Evolutionary conservation across 2,113 vertebrate genomes (phyloP).

Genomic region (Mesocricetus auratus): DNA sequence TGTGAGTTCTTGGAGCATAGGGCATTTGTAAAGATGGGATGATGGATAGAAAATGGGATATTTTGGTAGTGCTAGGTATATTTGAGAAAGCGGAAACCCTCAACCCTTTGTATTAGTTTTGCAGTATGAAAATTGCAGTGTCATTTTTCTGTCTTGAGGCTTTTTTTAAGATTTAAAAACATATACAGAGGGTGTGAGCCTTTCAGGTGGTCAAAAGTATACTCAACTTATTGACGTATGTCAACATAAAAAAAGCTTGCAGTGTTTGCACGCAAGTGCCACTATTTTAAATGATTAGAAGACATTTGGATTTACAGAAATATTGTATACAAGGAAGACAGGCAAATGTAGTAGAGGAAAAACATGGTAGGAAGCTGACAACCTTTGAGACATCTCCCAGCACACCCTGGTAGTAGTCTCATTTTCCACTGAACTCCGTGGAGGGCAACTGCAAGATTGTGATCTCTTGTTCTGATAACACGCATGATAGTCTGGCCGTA

Average conservation of each 20-base stretch:
- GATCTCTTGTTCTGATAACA: conserved; percentile 60
- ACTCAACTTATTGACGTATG: background rate
- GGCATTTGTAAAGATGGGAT: background rate
- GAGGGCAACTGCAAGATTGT: background rate
- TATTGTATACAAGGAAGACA: background rate
- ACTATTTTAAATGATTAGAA: conserved; percentile 25
- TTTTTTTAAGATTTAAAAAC: conserved; percentile 52
- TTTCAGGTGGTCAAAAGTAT: background rate
- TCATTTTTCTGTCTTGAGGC: conserved; percentile 33
- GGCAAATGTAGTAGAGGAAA: conserved; percentile 15
- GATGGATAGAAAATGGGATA: background rate
- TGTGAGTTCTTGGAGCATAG: background rate
- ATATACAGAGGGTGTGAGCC: background rate
- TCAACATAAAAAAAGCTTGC: background rate
- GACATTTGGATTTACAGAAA: background rate
- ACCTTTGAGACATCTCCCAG: conserved; percentile 54
- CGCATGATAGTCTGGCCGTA: conserved; percentile 19
- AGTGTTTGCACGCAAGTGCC: background rate
- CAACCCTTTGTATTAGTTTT: background rate
- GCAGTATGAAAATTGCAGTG: background rate
- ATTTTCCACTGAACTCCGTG: conserved; percentile 64
- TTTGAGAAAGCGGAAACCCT: conserved; percentile 41
- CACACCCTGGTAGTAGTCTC: background rate
- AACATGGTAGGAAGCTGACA: conserved; percentile 8
- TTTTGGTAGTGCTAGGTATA: conserved; percentile 8